Percentiles rank a stretch among this genome's conserved stretches.
These are phyloP conservation scores for Emydura subglobosa DNA, from an alignment of 2,113 vertebrate genomes.

Conservation along the genomic window DNA sequence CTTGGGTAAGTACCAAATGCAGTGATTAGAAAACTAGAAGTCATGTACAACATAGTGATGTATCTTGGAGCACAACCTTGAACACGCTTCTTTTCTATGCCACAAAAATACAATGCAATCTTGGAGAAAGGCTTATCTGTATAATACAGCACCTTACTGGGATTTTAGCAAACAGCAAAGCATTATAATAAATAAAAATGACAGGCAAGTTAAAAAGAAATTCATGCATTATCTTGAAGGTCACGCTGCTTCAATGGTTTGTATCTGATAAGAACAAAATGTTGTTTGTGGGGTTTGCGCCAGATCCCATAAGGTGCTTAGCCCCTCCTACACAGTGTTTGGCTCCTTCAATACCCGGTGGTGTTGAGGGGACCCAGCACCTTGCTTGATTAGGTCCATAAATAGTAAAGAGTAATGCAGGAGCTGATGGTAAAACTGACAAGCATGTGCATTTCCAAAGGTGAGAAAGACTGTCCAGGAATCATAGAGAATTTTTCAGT, in stretches of 20 bases:
- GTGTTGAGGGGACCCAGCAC: not conserved
- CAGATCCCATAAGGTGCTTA: not conserved
- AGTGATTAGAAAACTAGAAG: slow-evolving; percentile 1
- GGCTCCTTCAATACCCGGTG: accelerated
- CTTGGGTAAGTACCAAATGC: not conserved
- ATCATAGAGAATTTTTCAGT: not conserved
- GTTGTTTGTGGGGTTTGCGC: not conserved
- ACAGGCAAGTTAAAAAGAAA: slow-evolving; percentile 18
- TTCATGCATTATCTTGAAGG: not conserved
- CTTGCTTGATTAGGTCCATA: not conserved
- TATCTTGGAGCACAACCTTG: not conserved
- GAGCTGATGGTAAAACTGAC: not conserved
- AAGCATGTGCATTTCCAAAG: not conserved
- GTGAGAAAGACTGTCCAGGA: not conserved
- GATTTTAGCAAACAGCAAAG: not conserved
- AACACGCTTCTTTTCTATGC: not conserved
- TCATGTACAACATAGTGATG: not conserved
- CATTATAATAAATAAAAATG: slow-evolving; percentile 32
- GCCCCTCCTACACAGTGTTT: not conserved
- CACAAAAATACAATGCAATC: not conserved
- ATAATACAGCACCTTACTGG: not conserved
- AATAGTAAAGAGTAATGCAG: not conserved
- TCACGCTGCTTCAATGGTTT: not conserved
- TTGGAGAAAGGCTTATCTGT: not conserved
- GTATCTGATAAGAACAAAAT: not conserved